Evolutionary conservation across 2,888 invertebrate genomes (phyloP).

Genomic region (Argyresthia goedartella): DNA sequence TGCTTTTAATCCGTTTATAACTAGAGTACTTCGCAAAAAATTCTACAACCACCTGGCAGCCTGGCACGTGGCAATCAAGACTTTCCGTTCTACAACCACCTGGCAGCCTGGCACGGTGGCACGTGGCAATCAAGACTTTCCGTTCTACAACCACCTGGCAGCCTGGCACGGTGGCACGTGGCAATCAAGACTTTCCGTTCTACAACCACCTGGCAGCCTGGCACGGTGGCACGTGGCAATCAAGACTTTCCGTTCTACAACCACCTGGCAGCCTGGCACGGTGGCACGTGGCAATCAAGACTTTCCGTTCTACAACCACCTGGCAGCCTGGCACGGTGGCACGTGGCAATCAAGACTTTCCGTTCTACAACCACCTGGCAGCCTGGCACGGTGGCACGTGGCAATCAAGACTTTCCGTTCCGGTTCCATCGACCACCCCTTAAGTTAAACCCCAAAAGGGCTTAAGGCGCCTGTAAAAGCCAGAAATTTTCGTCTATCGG

Average conservation of each 20-base stretch:
- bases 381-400: no score
- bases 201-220: no score
- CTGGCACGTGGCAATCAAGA: conserved; percentile 45
- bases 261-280: no score
- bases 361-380: conserved; percentile 40
- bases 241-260: conserved; percentile 39
- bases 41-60: conserved; percentile 38
- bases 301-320: conserved; percentile 47
- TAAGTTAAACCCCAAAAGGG: not conserved
- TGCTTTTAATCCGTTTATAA: no score
- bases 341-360: conserved; percentile 46
- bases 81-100: conserved; percentile 47
- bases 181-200: conserved; percentile 40
- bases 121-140: conserved; percentile 46
- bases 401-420: conserved; percentile 40
- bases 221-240: conserved; percentile 54
- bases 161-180: no score
- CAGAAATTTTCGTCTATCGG: no score
- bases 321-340: no score
- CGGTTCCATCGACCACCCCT: conserved; percentile 19
- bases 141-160: no score
- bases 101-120: no score
- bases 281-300: conserved; percentile 45
- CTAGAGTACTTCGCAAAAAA: not conserved
- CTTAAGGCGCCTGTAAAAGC: no score